Conservation (phyloP, 2,888 invertebrate species). For the Abrostola tripartita region DNA sequence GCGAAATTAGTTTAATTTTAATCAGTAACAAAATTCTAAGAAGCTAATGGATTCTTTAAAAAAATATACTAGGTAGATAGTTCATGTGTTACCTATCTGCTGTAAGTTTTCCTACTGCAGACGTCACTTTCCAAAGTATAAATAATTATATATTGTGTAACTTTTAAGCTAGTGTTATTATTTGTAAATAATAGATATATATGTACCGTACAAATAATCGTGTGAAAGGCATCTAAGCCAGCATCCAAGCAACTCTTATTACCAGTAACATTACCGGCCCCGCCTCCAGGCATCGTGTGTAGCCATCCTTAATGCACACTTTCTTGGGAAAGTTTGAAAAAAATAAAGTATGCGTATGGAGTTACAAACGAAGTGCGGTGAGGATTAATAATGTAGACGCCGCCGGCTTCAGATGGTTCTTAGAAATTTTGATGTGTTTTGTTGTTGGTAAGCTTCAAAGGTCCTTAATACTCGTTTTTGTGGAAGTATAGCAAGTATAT, state of each 20-base stretch:
- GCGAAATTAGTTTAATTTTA: no score
- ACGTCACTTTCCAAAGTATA: no score
- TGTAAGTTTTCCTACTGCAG: no score
- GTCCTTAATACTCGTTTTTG: background rate
- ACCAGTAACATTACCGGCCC: slow-evolving; percentile 37
- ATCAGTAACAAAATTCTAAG: no score
- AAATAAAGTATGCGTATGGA: slow-evolving; percentile 50
- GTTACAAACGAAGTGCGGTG: slow-evolving; percentile 39
- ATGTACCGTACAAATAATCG: slow-evolving; percentile 20
- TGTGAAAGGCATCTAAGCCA: slow-evolving; percentile 36
- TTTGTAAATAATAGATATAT: no score
- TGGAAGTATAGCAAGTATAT: background rate
- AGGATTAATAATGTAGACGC: slow-evolving; percentile 49
- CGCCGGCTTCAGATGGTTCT: slow-evolving; percentile 32
- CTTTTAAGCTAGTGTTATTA: no score
- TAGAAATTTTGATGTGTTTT: slow-evolving; percentile 34
- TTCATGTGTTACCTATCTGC: no score
- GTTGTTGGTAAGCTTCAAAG: slow-evolving; percentile 8
- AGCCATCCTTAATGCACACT: slow-evolving; percentile 55
- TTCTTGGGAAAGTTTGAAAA: slow-evolving; percentile 60
- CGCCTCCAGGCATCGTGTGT: slow-evolving; percentile 57
- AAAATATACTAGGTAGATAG: no score
- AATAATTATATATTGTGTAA: no score
- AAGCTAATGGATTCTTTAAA: no score
- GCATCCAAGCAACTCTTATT: slow-evolving; percentile 41